Percentiles rank a stretch among this genome's conserved stretches.
These are phyloP conservation scores for Oophaga pumilio DNA, from an alignment of 2,113 vertebrate genomes.

Conservation along the genomic window DNA sequence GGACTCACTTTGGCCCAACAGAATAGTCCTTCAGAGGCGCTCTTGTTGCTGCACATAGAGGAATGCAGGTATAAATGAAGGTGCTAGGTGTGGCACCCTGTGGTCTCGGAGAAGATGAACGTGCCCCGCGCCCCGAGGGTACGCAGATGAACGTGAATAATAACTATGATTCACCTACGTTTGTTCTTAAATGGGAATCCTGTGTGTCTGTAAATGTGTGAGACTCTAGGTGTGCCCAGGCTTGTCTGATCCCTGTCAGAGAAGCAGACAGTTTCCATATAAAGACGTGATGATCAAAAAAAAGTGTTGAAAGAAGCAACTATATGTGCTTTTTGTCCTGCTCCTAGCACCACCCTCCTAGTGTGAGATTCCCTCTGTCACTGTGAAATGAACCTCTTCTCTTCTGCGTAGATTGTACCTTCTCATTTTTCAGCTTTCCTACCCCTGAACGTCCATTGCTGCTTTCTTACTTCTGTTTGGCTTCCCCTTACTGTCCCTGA, in stretches of 20 bases:
- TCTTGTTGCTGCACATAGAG: constrained; percentile 38
- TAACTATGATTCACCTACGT: constrained; percentile 55
- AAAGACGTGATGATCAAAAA: constrained; percentile 46
- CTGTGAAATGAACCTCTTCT: constrained; percentile 25
- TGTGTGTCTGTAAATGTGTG: constrained; percentile 38
- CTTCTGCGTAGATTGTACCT: background rate
- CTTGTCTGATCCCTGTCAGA: constrained; percentile 55
- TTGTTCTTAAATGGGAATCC: constrained; percentile 53
- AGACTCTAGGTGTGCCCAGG: constrained; percentile 53
- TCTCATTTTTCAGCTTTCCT: background rate
- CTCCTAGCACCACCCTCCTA: constrained; percentile 35
- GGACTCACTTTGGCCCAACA: background rate
- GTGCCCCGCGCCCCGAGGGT: constrained; percentile 49
- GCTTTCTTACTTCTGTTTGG: background rate
- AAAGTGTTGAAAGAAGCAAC: constrained; percentile 55
- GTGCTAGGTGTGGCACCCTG: constrained; percentile 47
- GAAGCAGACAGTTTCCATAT: constrained; percentile 56
- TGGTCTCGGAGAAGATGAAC: constrained; percentile 46
- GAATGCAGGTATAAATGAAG: constrained; percentile 43
- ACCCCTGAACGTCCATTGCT: background rate
- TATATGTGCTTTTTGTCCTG: constrained; percentile 33
- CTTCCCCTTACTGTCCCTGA: background rate
- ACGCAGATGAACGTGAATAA: constrained; percentile 54
- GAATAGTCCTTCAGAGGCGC: background rate
- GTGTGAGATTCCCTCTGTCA: constrained; percentile 48